phyloP scores from a whole-genome alignment of 2,797 vertebrate genomes.

The Microctenopoma lineatum region DNA sequence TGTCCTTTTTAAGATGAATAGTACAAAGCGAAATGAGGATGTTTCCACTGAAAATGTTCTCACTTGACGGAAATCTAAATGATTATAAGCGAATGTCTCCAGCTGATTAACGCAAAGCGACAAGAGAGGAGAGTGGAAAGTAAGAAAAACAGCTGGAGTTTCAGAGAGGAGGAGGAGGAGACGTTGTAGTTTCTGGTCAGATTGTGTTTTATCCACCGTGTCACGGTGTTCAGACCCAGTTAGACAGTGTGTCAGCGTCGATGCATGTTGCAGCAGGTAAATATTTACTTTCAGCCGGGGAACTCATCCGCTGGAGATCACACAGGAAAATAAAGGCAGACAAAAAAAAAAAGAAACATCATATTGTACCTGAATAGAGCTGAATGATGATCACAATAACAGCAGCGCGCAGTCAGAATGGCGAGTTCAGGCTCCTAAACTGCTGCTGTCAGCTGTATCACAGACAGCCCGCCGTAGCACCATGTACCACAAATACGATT shows the following conservation, averaged over 20 bases:
- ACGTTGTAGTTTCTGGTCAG: neutral
- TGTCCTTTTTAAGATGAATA: neutral
- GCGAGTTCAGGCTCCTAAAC: conserved; percentile 24
- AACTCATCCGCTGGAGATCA: neutral
- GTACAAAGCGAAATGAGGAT: too few relatives aligned
- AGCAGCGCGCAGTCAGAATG: conserved; percentile 19
- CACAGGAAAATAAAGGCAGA: conserved; percentile 6
- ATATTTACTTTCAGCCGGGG: conserved; percentile 7
- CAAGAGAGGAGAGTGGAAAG: neutral
- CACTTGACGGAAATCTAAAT: neutral
- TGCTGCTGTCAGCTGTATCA: conserved; percentile 57
- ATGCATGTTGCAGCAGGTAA: neutral
- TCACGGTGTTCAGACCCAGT: neutral
- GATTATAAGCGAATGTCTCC: neutral
- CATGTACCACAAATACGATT: conserved; percentile 17
- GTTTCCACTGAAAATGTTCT: neutral
- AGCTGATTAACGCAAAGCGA: neutral
- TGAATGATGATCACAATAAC: conserved; percentile 35
- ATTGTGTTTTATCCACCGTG: neutral
- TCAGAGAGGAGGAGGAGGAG: neutral
- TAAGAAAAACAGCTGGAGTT: neutral
- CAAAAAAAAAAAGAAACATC: conserved; percentile 4
- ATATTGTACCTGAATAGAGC: conserved; percentile 14
- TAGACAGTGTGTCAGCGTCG: neutral
- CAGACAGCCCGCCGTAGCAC: conserved; percentile 18